Evolutionary conservation across 2,888 invertebrate species (phyloP).

Genomic region (Bembecia ichneumoniformis): DNA sequence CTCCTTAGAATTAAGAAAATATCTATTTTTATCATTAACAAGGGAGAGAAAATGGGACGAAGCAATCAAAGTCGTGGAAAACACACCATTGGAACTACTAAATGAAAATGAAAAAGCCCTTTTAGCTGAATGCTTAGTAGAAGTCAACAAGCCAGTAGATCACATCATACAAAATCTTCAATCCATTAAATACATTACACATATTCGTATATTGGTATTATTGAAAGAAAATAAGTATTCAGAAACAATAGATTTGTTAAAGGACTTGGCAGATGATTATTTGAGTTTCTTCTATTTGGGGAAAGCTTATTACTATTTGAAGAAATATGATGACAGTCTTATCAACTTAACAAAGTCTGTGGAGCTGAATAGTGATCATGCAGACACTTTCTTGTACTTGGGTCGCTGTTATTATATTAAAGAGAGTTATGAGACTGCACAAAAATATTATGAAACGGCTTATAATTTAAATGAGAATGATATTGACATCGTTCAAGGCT

Average conservation of each 20-base stretch:
- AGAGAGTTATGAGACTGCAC: constrained; percentile 79
- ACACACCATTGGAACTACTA: constrained; percentile 31
- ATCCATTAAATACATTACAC: constrained; percentile 31
- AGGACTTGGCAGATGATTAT: constrained; percentile 45
- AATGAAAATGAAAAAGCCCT: constrained; percentile 32
- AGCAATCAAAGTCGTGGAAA: constrained; percentile 46
- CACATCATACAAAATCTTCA: constrained; percentile 36
- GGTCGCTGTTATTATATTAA: constrained; percentile 81
- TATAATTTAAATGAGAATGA: constrained; percentile 79
- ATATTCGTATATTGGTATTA: constrained; percentile 65
- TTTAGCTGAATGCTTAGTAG: constrained; percentile 51
- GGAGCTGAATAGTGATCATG: constrained; percentile 81
- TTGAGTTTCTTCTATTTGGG: constrained; percentile 74
- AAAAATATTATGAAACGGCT: constrained; percentile 88
- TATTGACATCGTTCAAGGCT: constrained; percentile 77
- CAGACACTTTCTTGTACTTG: constrained; percentile 80
- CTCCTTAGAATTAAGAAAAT: constrained; percentile 31
- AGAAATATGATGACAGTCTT: constrained; percentile 74
- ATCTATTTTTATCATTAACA: constrained; percentile 39
- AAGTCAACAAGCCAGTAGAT: constrained; percentile 34
- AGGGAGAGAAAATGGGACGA: constrained; percentile 68
- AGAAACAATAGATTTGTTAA: constrained; percentile 70
- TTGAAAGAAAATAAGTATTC: constrained; percentile 61
- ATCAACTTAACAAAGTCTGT: constrained; percentile 78
- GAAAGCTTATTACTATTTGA: constrained; percentile 71